Base-by-base conservation (phyloP, 1,140 invertebrate genomes). In the Cotesia typhae region DNA sequence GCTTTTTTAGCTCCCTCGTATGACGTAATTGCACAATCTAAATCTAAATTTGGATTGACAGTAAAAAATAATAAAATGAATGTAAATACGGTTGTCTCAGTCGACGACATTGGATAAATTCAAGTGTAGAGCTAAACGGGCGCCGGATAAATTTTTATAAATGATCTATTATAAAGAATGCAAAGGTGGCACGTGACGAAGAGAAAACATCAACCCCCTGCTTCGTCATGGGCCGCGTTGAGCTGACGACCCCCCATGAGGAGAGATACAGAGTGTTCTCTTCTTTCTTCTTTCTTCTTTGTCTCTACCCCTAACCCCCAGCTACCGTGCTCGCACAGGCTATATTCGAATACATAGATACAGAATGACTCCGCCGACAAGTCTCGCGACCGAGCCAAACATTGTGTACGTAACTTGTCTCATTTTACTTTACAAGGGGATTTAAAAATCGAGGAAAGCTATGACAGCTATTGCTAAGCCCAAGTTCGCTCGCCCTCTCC, bases 361-460 rank as follows among this genome's bases (percentile, higher is more conserved):
- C 28, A 28, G 41, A 47, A 47, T 47, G 41, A 65, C 52, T 41
- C 59, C 61, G 51, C 37, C 14, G 53, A 28, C 14, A 60, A 72
- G 53, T 57, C 60, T 17, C 53, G 52, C 20, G 47, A 51, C 53
- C 65, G 60, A 69, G 67, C 20, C 52, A 52, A 72, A 64, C 41
- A 36, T 59, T 71, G 10, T 66, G 7, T 64, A 63, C 65, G 73
- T 76, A 75, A 78, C 81, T 82, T 83, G 82, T 84, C 84, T 85
- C 83, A 84, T 85, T 84, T 84, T 79, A 84, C 81, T 84, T 84
- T 84, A 82, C 82, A 81, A 84, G 82, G 80, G 83, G 84, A 83
- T 84, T 86, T 87, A 84, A 86, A 86, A 86, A 85, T 81, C 82
- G 85, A 83, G 82, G 74, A 83, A 82, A 78, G 79, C 78, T 82